Conservation (phyloP, 2,888 invertebrate genomes). For the Pseudococcus jackbeardsleyi region DNA sequence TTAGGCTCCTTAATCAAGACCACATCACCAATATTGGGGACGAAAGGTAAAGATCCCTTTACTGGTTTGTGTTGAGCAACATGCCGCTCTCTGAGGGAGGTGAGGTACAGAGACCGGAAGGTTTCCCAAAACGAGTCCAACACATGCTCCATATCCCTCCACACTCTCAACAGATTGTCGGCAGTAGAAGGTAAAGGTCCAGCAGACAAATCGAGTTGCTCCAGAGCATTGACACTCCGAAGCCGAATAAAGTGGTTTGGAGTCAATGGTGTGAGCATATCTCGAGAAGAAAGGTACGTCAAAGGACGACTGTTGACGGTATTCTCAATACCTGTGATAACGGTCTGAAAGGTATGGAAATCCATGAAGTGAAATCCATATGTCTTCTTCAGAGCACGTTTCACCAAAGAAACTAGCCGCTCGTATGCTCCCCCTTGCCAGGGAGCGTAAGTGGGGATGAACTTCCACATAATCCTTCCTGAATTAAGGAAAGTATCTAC, state of each 20-base stretch:
- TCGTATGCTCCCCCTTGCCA: conserved; percentile 52
- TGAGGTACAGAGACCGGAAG: not conserved
- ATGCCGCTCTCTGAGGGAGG: not conserved
- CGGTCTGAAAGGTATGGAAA: not conserved
- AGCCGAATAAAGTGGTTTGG: not conserved
- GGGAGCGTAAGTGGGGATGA: conserved; percentile 32
- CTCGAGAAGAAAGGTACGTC: not conserved
- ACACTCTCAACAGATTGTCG: not conserved
- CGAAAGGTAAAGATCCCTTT: not conserved
- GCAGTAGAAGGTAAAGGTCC: not conserved
- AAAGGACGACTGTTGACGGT: not conserved
- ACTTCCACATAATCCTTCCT: conserved; percentile 17
- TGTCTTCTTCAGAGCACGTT: not conserved
- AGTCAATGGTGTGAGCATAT: not conserved
- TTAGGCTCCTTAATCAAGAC: not conserved
- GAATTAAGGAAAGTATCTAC: not conserved
- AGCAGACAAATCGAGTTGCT: not conserved
- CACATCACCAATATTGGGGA: not conserved
- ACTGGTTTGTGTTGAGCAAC: not conserved
- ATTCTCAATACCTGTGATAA: not conserved
- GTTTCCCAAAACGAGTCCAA: not conserved
- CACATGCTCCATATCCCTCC: not conserved
- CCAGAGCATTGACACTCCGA: not conserved
- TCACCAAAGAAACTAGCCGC: not conserved
- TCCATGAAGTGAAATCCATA: not conserved